Evolutionary conservation across 2,888 invertebrate species (phyloP), one percentile per base, ranked within the genome.

Genomic region (Lepas anatifera): DNA sequence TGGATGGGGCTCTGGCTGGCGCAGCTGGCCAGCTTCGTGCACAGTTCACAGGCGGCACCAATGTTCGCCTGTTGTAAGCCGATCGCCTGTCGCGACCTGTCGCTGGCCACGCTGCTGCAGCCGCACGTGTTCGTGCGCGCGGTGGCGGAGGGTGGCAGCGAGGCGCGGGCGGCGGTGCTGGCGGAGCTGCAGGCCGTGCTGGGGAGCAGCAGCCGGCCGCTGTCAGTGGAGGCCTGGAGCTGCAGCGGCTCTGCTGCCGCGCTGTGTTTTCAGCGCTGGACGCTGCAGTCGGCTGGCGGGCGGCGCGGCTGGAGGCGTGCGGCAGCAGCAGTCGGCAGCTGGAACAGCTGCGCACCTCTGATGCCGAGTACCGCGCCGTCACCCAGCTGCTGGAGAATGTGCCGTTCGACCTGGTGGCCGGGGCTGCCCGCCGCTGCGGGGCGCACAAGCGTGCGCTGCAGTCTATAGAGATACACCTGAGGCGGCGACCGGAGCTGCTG

Each of bases 381-480:
- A 22, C 32, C 22, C 32, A 3, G 22, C 35, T 58, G 32, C 18
- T 35, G 4, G 58, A 32, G 32, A 70, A 72, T 68, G 80, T 83
- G 67, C 81, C 82, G 0, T 79, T 81, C 69, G 78, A 81, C 71
- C 73, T 78, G 22, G 75, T 83, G 70, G 80, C 83, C 0, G 73
- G 77, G 68, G 80, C 81, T 16, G 79, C 82, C 39, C 81, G 78
- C 73, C 78, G 78, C 71, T 82, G 82, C 74, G 78, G 80, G 63
- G 81, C 81, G 3, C 81, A 79, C 75, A 78, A 81, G 0, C 75
- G 82, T 8, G 76, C 79, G 11, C 70, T 79, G 64, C 78, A 80
- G 77, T 80, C 83, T 75, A 77, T 81, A 71, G 83, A 83, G 75
- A 77, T 77, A 64, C 78, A 78, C 74, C 73, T 82, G n/a, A 77